Evolutionary conservation across 2,888 invertebrate species (phyloP), one percentile per base, ranked within the genome.

Genomic region (Ernsta delagoae): DNA sequence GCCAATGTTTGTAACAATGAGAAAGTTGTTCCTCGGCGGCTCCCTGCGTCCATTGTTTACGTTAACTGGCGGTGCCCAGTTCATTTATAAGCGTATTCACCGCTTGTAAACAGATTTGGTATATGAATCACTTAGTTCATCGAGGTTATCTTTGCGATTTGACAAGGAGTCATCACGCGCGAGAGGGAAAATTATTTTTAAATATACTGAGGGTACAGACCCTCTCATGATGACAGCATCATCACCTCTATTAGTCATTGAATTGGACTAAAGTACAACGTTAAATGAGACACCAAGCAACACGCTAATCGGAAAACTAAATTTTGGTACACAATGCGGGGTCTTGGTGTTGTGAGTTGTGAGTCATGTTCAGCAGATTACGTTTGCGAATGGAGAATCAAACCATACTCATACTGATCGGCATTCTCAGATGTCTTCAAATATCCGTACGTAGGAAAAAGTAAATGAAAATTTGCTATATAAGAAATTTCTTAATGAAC

Each of bases 1-100:
- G 72, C 72, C 74, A 73, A 74, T 73, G 74, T 73, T 74, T 71
- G 72, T 72, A 74, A 77, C 77, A 78, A 78, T 77, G 74, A 76
- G 72, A 77, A 77, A 78, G 75, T 73, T 73, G 70, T 69, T 69
- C 62, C 57, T 48, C 48, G 31, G 39, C 48, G 56, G 57, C 43
- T 61, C 60, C 53, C 45, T 16, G 60, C 57, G 39, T 41, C 50
- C 57, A 61, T 59, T 68, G 68, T 68, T 61, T 62, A 63, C 57
- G 24, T 12, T n/a, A 61, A 61, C 56, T 61, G 45, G 34, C 45
- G 67, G 48, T 67, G 45, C 36, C 54, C 56, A 53, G 63, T 54
- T 54, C 36, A 54, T 63, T 34, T 59, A 16, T 59, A 24, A 4
- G 5, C 39, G 6, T 6, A 39, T 16, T 53, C 24, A n/a, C 31